Percentiles rank a stretch among this genome's conserved stretches.
Evolutionary conservation across 2,888 invertebrate species (phyloP).

Genomic region (Eristalis intricaria): DNA sequence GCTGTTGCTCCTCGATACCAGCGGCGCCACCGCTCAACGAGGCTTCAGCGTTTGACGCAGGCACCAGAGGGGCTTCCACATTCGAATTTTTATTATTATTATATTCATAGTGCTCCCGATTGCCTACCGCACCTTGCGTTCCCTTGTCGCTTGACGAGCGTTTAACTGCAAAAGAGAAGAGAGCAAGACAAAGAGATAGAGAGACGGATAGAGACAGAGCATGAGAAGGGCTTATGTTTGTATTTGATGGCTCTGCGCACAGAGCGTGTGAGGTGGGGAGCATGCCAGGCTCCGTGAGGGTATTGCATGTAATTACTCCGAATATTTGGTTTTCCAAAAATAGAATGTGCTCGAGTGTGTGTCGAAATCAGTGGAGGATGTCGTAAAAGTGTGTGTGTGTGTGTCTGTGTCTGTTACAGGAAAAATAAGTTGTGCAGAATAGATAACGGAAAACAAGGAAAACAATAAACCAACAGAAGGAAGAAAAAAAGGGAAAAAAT

Average conservation of each 20-base stretch:
- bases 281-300: neutral
- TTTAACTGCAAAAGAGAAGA: slow-evolving; percentile 73
- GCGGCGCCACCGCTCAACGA: slow-evolving; percentile 31
- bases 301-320: slow-evolving; percentile 30
- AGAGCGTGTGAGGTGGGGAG: neutral
- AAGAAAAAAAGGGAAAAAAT: neutral
- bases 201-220: neutral
- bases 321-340: slow-evolving; percentile 48
- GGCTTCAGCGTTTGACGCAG: slow-evolving; percentile 49
- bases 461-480: neutral
- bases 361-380: neutral
- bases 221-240: slow-evolving; percentile 17
- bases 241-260: neutral
- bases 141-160: slow-evolving; percentile 74
- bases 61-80: slow-evolving; percentile 48
- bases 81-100: slow-evolving; percentile 60
- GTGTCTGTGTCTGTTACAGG: neutral
- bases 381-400: slow-evolving; percentile 3
- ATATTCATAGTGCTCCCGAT: slow-evolving; percentile 61
- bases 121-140: slow-evolving; percentile 55
- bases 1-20: slow-evolving; percentile 74
- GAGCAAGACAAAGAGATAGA: neutral
- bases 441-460: neutral
- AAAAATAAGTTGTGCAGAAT: neutral
- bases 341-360: slow-evolving; percentile 8